Evolutionary conservation across 1,140 invertebrate genomes (phyloP).

Genomic region (Microvelia longipes): DNA sequence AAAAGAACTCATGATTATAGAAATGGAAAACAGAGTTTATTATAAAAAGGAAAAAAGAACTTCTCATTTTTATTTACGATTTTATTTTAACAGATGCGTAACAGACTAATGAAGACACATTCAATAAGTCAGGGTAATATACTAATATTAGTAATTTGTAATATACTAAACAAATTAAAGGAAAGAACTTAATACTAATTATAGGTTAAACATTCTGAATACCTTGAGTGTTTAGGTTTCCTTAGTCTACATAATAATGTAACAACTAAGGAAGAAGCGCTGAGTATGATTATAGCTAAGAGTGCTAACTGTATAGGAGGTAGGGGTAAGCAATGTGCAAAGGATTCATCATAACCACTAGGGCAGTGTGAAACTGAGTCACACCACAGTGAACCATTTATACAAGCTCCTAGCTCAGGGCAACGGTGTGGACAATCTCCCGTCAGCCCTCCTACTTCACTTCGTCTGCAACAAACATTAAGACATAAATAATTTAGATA

Average conservation of each 20-base stretch:
- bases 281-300: constrained; percentile 32
- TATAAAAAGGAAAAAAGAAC: too few relatives aligned
- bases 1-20: too few relatives aligned
- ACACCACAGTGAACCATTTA: constrained; percentile 75
- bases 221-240: neutral
- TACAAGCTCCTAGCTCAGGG: constrained; percentile 72
- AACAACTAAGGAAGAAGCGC: constrained; percentile 26
- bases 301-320: constrained; percentile 52
- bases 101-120: too few relatives aligned
- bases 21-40: too few relatives aligned
- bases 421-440: constrained; percentile 64
- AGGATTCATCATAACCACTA: constrained; percentile 69
- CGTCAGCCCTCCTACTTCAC: constrained; percentile 36
- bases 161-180: too few relatives aligned
- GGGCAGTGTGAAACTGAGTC: constrained; percentile 72
- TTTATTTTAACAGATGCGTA: too few relatives aligned
- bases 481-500: constrained; percentile 2
- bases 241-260: constrained; percentile 13
- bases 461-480: constrained; percentile 26
- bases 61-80: too few relatives aligned
- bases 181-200: too few relatives aligned
- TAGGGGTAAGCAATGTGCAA: constrained; percentile 56
- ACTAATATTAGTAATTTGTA: too few relatives aligned
- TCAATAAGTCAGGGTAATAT: too few relatives aligned
- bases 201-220: too few relatives aligned